phyloP scores from a whole-genome alignment of 2,797 vertebrate species.

The Leptatherina wallacei region DNA sequence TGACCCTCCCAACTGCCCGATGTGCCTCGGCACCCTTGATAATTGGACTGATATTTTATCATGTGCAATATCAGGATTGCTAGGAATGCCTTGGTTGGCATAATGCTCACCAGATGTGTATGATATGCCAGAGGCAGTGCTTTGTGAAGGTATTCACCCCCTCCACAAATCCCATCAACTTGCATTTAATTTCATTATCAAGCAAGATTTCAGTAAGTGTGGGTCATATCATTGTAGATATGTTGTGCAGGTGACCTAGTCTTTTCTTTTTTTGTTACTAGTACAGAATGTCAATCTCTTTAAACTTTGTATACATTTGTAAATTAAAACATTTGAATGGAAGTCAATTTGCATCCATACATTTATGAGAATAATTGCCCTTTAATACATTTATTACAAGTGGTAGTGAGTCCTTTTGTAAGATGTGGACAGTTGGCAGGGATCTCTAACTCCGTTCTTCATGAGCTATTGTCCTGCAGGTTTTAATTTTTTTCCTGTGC shows the following conservation, averaged over 20 bases:
- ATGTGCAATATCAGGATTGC: background rate
- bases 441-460: too few relatives aligned
- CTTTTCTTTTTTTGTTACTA: background rate
- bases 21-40: background rate
- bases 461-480: too few relatives aligned
- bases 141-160: background rate
- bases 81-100: conserved; percentile 5
- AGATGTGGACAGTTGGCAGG: too few relatives aligned
- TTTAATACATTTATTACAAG: too few relatives aligned
- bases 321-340: too few relatives aligned
- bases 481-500: too few relatives aligned
- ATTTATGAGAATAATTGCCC: background rate
- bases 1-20: background rate
- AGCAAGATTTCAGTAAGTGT: background rate
- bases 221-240: background rate
- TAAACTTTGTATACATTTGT: too few relatives aligned
- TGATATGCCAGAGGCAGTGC: background rate
- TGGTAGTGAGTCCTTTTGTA: too few relatives aligned
- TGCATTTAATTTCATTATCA: background rate
- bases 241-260: background rate
- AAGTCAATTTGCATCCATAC: too few relatives aligned
- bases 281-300: background rate
- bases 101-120: conserved; percentile 14
- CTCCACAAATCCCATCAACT: background rate
- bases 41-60: background rate